phyloP scores from a whole-genome alignment of 2,888 invertebrate genomes.

The Lepidocyrtinus sp. region DNA sequence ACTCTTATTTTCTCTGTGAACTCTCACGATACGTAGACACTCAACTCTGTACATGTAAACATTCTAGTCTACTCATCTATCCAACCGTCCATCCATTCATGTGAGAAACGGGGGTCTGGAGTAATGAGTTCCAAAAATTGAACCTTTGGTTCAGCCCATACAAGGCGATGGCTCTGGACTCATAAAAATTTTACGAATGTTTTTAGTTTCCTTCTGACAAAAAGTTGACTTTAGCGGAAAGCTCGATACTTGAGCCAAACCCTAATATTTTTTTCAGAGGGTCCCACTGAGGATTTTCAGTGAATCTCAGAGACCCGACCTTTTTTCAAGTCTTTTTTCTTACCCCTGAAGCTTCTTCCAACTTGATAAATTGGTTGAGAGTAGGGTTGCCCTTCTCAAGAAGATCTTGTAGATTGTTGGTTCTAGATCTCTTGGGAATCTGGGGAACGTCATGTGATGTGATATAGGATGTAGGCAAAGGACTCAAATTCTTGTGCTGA shows the following conservation, averaged over 20 bases:
- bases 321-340: conserved; percentile 17
- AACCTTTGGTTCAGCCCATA: conserved; percentile 23
- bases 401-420: conserved; percentile 30
- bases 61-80: conserved; percentile 41
- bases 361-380: conserved; percentile 53
- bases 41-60: too few relatives aligned
- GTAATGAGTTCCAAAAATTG: conserved; percentile 52
- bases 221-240: conserved; percentile 32
- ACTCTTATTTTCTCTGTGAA: conserved; percentile 43
- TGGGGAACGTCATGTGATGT: conserved; percentile 50
- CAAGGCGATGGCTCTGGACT: too few relatives aligned
- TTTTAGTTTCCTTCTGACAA: neutral
- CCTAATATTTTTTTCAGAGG: neutral
- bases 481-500: conserved; percentile 17
- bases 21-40: too few relatives aligned
- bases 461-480: too few relatives aligned
- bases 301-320: conserved; percentile 7
- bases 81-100: conserved; percentile 47
- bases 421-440: conserved; percentile 28
- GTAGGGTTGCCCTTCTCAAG: conserved; percentile 31
- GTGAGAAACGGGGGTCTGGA: conserved; percentile 42
- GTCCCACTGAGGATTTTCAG: neutral
- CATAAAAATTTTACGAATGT: conserved; percentile 13
- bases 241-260: neutral
- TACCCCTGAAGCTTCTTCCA: neutral